A percentile compares a stretch with the other conserved stretches of the same genome.
Conservation (phyloP, 1,140 invertebrate species). For the Drosophila erecta region DNA sequence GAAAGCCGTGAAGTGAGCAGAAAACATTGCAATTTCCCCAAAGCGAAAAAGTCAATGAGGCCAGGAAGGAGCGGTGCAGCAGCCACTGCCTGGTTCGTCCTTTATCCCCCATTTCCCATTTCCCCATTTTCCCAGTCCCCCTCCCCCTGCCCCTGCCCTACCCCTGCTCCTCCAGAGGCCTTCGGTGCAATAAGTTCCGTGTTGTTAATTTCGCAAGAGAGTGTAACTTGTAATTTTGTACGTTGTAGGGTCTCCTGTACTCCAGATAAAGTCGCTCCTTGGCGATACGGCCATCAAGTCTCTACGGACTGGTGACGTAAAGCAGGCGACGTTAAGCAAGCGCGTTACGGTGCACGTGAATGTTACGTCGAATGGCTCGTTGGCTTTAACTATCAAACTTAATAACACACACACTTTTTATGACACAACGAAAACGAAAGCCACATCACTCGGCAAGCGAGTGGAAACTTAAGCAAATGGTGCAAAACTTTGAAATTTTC, state of each 20-base stretch:
- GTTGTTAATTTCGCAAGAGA: slow-evolving; percentile 82
- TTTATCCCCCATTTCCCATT: neutral
- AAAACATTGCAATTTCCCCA: slow-evolving; percentile 50
- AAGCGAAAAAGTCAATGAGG: slow-evolving; percentile 66
- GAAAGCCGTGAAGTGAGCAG: slow-evolving; percentile 20
- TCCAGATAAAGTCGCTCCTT: slow-evolving; percentile 6
- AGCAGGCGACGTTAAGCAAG: slow-evolving; percentile 70
- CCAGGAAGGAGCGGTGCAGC: slow-evolving; percentile 26
- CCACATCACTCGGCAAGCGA: neutral
- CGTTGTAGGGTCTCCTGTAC: slow-evolving; percentile 51
- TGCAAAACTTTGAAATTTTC: neutral
- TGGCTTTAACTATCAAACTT: slow-evolving; percentile 70
- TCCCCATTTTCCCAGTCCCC: slow-evolving; percentile 3
- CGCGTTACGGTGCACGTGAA: slow-evolving; percentile 67
- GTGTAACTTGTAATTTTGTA: slow-evolving; percentile 82
- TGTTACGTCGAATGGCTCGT: slow-evolving; percentile 74
- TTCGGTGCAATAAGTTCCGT: slow-evolving; percentile 76
- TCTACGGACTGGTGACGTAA: slow-evolving; percentile 39
- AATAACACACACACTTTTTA: slow-evolving; percentile 45
- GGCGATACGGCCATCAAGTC: slow-evolving; percentile 66
- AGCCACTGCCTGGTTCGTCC: neutral
- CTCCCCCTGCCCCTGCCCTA: neutral
- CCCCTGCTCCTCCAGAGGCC: slow-evolving; percentile 6
- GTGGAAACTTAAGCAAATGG: slow-evolving; percentile 1
- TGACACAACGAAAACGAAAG: slow-evolving; percentile 28